These are phyloP conservation scores for Setophaga petechia DNA, from an alignment of 2,113 vertebrate species.

Conservation along the genomic window DNA sequence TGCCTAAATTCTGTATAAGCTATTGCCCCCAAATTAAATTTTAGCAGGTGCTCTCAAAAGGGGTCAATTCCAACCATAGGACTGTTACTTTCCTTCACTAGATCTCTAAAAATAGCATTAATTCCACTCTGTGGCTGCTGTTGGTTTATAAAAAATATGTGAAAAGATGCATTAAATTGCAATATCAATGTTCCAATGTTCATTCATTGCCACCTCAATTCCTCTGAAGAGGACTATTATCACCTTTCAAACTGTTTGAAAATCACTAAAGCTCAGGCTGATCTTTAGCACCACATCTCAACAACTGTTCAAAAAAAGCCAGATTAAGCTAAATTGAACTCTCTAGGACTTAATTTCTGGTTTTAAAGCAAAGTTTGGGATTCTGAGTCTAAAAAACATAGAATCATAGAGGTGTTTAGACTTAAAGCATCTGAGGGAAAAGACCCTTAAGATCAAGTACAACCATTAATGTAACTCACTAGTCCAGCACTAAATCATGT, in stretches of 20 bases:
- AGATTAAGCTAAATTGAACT: not conserved
- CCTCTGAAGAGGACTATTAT: not conserved
- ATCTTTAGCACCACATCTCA: not conserved
- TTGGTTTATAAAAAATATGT: not conserved
- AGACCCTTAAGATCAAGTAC: not conserved
- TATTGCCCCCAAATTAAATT: not conserved
- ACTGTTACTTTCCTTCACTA: not conserved
- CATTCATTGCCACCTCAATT: rapidly evolving
- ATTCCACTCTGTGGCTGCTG: not conserved
- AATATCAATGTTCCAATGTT: not conserved
- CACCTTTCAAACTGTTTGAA: not conserved
- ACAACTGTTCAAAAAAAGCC: not conserved
- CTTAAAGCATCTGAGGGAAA: not conserved
- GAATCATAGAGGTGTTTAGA: not conserved
- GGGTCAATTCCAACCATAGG: not conserved
- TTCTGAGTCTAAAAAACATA: not conserved
- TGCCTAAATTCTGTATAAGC: not conserved
- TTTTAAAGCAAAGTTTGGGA: not conserved
- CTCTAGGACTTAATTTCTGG: not conserved
- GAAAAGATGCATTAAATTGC: not conserved
- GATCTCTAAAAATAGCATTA: not conserved
- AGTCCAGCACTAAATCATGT: not conserved
- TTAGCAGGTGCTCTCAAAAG: not conserved
- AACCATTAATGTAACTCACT: not conserved
- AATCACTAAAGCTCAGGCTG: not conserved